Conservation (phyloP, 2,797 vertebrate genomes). For the Gymnodraco acuticeps region DNA sequence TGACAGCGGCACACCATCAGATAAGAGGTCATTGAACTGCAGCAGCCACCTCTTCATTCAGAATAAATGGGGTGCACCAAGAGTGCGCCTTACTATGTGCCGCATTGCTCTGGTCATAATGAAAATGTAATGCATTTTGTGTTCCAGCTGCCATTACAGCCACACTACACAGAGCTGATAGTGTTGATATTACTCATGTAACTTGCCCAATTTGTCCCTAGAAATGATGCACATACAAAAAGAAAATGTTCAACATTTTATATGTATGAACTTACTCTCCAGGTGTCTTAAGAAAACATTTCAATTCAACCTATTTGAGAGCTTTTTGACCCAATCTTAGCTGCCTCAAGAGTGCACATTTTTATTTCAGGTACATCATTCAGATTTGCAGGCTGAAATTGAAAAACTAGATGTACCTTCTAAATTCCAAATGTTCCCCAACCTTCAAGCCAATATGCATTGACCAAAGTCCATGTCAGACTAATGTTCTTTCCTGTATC, state of each 20-base stretch:
- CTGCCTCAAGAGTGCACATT: conserved; percentile 12
- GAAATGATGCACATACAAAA: conserved; percentile 61
- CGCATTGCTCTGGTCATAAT: conserved; percentile 82
- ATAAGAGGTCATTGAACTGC: conserved; percentile 88
- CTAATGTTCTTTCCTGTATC: conserved; percentile 63
- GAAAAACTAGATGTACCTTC: conserved; percentile 22
- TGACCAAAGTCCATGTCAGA: conserved; percentile 56
- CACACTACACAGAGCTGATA: conserved; percentile 63
- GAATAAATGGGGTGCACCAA: conserved; percentile 86
- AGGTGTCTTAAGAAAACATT: conserved; percentile 23
- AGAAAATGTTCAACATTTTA: conserved; percentile 48
- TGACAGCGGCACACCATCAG: conserved; percentile 85
- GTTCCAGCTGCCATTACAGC: conserved; percentile 71
- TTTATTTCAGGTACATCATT: conserved; percentile 12
- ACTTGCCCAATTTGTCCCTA: conserved; percentile 68
- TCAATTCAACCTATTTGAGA: conserved; percentile 56
- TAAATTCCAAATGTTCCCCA: conserved; percentile 53
- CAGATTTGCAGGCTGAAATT: conserved; percentile 25
- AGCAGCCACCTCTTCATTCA: conserved; percentile 86
- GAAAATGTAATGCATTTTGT: conserved; percentile 86
- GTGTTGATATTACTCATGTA: conserved; percentile 73
- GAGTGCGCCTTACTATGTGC: conserved; percentile 84
- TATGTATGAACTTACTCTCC: conserved; percentile 46
- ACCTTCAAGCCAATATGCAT: conserved; percentile 47
- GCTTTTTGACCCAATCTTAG: conserved; percentile 17